Evolutionary conservation across 2,797 vertebrate species (phyloP).

Genomic region (Rhodeus uyekii): DNA sequence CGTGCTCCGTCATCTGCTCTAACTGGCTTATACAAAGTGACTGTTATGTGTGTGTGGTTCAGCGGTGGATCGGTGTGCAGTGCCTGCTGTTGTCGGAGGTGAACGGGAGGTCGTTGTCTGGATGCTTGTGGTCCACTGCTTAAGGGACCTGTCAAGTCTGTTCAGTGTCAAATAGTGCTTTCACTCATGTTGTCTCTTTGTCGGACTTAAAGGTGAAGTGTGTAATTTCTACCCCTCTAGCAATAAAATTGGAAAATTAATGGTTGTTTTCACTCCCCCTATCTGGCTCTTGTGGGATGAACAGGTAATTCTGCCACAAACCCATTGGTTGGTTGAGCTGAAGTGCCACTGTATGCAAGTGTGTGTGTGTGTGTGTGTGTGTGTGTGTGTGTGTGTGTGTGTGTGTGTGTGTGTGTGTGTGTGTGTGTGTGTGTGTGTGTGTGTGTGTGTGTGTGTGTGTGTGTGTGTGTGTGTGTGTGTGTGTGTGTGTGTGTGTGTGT

Average conservation of each 20-base stretch:
- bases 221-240: background rate
- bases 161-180: constrained; percentile 47
- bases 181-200: constrained; percentile 19
- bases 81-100: constrained; percentile 45
- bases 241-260: background rate
- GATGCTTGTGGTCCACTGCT: constrained; percentile 46
- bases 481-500: no score
- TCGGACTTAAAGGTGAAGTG: background rate
- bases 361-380: no score
- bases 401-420: no score
- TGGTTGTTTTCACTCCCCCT: background rate
- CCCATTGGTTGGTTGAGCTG: background rate
- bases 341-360: no score
- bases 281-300: background rate
- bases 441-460: no score
- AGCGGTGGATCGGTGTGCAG: constrained; percentile 41
- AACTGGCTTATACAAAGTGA: constrained; percentile 36
- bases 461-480: no score
- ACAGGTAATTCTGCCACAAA: background rate
- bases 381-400: no score
- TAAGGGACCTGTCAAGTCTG: constrained; percentile 55
- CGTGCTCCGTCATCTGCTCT: constrained; percentile 23
- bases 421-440: no score
- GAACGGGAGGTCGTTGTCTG: constrained; percentile 55
- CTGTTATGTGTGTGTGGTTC: constrained; percentile 33